These are phyloP conservation scores for Plebejus anna DNA, from an alignment of 2,888 invertebrate species.

Conservation along the genomic window DNA sequence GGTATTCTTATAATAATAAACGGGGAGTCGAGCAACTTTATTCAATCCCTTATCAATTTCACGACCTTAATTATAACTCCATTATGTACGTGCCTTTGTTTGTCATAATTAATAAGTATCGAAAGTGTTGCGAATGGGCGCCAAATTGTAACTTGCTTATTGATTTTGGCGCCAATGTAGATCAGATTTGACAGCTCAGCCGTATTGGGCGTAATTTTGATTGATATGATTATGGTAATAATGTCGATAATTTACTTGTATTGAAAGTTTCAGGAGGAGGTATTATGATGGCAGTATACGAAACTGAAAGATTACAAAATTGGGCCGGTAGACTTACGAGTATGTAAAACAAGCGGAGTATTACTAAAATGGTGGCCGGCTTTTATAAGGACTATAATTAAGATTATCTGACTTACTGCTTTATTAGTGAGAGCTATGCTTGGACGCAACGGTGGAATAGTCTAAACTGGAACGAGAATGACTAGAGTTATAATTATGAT, in stretches of 20 bases:
- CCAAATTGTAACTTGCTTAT: slow-evolving; percentile 17
- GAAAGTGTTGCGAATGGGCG: not conserved
- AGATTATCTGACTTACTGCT: too few relatives aligned
- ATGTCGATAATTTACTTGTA: not conserved
- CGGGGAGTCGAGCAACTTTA: slow-evolving; percentile 4
- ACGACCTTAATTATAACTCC: slow-evolving; percentile 15
- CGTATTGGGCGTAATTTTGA: not conserved
- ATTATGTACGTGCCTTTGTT: slow-evolving; percentile 14
- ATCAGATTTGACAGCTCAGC: not conserved
- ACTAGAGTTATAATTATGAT: too few relatives aligned
- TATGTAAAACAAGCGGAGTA: too few relatives aligned
- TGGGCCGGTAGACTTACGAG: too few relatives aligned
- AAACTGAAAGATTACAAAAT: too few relatives aligned
- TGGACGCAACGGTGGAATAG: too few relatives aligned
- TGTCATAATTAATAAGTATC: slow-evolving; percentile 18
- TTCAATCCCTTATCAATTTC: slow-evolving; percentile 17
- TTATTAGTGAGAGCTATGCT: too few relatives aligned
- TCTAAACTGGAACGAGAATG: too few relatives aligned
- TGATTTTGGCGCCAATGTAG: slow-evolving; percentile 7
- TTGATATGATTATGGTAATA: not conserved
- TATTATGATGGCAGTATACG: too few relatives aligned
- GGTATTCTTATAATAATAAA: not conserved
- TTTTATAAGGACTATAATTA: too few relatives aligned
- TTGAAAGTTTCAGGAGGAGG: too few relatives aligned
- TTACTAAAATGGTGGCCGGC: too few relatives aligned